phyloP scores from a whole-genome alignment of 64 coral and sea anemone genomes.

The Trachythela sp. region DNA sequence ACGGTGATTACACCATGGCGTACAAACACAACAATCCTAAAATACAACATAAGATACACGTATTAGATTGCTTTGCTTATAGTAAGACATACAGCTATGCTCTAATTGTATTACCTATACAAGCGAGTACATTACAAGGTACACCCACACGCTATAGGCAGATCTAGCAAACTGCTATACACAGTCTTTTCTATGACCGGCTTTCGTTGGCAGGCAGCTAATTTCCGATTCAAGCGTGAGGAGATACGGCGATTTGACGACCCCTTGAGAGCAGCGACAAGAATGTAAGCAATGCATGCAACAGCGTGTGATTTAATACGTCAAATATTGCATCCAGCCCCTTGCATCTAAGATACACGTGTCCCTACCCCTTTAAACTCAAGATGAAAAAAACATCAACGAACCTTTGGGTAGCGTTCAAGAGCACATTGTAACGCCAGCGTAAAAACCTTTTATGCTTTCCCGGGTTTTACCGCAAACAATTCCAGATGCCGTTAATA shows the following conservation, averaged over 20 bases:
- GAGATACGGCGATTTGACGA: background rate
- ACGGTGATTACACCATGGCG: background rate
- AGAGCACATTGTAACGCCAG: background rate
- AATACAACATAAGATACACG: background rate
- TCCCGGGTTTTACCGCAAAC: background rate
- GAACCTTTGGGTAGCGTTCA: background rate
- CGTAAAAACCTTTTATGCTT: background rate
- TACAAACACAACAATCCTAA: background rate
- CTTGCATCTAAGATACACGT: background rate
- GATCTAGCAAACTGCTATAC: background rate
- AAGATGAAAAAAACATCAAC: background rate
- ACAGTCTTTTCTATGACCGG: background rate
- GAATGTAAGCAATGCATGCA: slow-evolving; percentile 1
- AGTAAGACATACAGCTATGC: background rate
- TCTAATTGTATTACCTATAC: background rate
- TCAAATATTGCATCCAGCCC: background rate
- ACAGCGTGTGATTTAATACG: slow-evolving; percentile 1
- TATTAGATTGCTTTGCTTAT: background rate
- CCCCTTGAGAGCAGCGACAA: slow-evolving; percentile 9
- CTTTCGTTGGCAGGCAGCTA: background rate
- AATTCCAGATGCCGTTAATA: background rate
- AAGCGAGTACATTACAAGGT: background rate
- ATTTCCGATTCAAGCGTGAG: slow-evolving; percentile 2
- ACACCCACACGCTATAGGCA: background rate
- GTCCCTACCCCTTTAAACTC: background rate